phyloP scores from a whole-genome alignment of 1,140 invertebrate genomes.

The Drosophila seguyi region DNA sequence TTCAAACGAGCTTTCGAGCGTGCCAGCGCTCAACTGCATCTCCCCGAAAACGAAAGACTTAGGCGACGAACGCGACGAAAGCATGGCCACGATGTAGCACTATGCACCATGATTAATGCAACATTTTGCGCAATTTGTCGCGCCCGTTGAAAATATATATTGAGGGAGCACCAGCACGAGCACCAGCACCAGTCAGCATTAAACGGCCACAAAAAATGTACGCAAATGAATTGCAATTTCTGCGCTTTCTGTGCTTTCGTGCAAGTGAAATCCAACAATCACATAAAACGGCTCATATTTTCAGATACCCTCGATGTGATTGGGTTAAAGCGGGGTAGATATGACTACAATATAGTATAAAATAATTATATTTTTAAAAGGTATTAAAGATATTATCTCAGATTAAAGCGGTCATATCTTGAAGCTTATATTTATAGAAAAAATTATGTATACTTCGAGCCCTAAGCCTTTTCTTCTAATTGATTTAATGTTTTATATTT shows the following conservation, averaged over 20 bases:
- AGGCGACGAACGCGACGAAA: constrained; percentile 65
- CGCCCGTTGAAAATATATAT: constrained; percentile 61
- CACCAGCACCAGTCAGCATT: constrained; percentile 8
- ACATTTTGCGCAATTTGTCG: constrained; percentile 69
- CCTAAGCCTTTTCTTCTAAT: neutral
- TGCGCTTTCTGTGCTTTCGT: constrained; percentile 56
- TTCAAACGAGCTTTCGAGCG: constrained; percentile 48
- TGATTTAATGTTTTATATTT: neutral
- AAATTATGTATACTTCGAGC: neutral
- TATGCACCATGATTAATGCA: constrained; percentile 61
- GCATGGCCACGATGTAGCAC: constrained; percentile 13
- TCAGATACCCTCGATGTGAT: constrained; percentile 4
- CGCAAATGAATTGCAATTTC: constrained; percentile 77
- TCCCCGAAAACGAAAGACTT: constrained; percentile 70
- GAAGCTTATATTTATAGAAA: neutral
- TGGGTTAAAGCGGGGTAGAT: neutral
- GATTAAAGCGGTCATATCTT: neutral
- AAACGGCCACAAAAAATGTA: constrained; percentile 40
- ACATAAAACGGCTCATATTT: constrained; percentile 20
- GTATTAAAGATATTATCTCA: neutral
- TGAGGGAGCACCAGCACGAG: constrained; percentile 43
- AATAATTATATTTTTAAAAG: neutral
- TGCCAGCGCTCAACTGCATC: constrained; percentile 35
- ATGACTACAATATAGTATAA: too few species aligned
- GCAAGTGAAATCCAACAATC: constrained; percentile 52